phyloP scores from a whole-genome alignment of 1,140 invertebrate genomes.

The Tyrophagus putrescentiae region DNA sequence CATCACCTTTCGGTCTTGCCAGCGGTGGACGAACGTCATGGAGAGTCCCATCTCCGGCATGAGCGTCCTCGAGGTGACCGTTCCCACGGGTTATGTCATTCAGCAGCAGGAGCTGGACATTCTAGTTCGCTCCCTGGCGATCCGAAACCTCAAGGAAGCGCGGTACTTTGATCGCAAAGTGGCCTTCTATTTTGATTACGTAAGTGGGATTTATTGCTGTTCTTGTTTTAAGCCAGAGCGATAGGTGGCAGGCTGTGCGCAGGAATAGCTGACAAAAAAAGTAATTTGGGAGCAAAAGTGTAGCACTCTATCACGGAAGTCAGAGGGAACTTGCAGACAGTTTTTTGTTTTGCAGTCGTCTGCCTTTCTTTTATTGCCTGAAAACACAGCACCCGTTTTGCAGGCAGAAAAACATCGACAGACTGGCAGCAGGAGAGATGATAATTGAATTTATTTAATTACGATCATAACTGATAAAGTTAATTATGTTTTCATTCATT shows the following conservation, averaged over 20 bases:
- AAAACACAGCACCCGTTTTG: too few species aligned
- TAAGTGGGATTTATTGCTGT: conserved; percentile 39
- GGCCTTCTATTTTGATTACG: conserved; percentile 86
- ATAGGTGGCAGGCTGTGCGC: conserved; percentile 4
- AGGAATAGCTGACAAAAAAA: neutral
- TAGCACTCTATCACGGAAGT: neutral
- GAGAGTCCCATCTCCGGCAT: conserved; percentile 73
- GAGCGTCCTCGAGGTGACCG: conserved; percentile 72
- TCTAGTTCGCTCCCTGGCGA: conserved; percentile 54
- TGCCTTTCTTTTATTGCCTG: too few species aligned
- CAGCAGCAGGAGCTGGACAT: conserved; percentile 73
- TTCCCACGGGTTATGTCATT: conserved; percentile 84
- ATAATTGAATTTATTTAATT: neutral
- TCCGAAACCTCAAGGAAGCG: conserved; percentile 65
- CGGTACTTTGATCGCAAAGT: conserved; percentile 64
- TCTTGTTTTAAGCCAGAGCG: neutral
- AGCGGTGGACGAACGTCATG: conserved; percentile 61
- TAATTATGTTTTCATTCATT: conserved; percentile 7
- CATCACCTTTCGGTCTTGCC: conserved; percentile 62
- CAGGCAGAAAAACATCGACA: too few species aligned
- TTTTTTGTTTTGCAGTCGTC: neutral
- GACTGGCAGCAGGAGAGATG: too few species aligned
- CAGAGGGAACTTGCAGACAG: neutral
- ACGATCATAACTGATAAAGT: neutral
- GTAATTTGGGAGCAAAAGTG: neutral